phyloP scores from a whole-genome alignment of 2,113 vertebrate species.

The Panthera leo region DNA sequence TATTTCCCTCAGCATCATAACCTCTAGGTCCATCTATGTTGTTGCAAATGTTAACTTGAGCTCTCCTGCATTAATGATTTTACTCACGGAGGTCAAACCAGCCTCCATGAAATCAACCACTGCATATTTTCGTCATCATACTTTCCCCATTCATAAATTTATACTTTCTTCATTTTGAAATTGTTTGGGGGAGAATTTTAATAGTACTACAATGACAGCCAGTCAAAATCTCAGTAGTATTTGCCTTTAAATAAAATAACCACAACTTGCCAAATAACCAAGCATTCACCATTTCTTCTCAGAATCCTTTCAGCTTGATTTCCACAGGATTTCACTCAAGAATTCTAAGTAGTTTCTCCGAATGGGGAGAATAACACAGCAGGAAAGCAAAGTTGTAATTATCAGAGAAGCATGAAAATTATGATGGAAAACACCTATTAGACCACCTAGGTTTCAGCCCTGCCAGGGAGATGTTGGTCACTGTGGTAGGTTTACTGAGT shows the following conservation, averaged over 20 bases:
- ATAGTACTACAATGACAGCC: conserved; percentile 24
- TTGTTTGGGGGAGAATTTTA: conserved; percentile 51
- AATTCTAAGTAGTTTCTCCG: conserved; percentile 51
- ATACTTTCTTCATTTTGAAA: conserved; percentile 49
- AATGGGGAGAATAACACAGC: neutral
- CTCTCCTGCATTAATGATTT: neutral
- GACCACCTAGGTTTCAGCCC: neutral
- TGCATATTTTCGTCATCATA: conserved; percentile 19
- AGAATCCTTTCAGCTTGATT: conserved; percentile 51
- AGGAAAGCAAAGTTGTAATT: conserved; percentile 14
- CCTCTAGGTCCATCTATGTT: neutral
- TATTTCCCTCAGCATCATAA: neutral
- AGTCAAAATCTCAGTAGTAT: conserved; percentile 46
- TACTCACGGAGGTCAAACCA: neutral
- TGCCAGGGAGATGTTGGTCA: neutral
- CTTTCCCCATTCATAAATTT: neutral
- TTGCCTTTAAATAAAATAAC: conserved; percentile 64
- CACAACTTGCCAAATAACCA: conserved; percentile 27
- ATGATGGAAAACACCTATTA: neutral
- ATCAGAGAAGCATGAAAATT: neutral
- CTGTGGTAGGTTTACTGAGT: neutral
- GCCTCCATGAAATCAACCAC: neutral
- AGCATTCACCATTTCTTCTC: neutral
- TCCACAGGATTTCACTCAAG: conserved; percentile 22
- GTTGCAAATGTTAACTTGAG: neutral